phyloP scores from a whole-genome alignment of 2,888 invertebrate species.

The Tipula unca region DNA sequence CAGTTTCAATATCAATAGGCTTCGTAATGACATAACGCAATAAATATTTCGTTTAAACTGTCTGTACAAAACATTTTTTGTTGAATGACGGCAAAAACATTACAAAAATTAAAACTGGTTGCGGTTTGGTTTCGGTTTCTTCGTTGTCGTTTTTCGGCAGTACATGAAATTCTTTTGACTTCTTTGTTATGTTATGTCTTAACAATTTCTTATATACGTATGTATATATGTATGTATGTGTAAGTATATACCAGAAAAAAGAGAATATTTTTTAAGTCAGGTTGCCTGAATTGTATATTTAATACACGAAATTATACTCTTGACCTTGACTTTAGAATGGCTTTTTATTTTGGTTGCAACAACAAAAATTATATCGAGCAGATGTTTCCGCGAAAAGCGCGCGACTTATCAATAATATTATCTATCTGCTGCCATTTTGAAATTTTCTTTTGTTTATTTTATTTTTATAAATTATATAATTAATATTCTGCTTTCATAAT shows the following conservation, averaged over 20 bases:
- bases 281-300: background rate
- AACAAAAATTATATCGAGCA: background rate
- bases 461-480: background rate
- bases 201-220: background rate
- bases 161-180: background rate
- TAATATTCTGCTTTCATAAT: background rate
- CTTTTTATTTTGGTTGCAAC: background rate
- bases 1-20: background rate
- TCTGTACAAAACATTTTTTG: background rate
- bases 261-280: background rate
- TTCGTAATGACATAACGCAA: background rate
- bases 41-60: background rate
- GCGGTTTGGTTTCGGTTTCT: background rate
- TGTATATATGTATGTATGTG: too few species aligned
- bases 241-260: background rate
- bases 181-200: background rate
- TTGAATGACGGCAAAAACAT: background rate
- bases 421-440: background rate
- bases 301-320: background rate
- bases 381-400: background rate
- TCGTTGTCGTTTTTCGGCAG: background rate
- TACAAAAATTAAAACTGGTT: background rate
- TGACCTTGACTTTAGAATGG: background rate
- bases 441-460: background rate
- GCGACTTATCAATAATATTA: background rate